Conservation (phyloP, 2,888 invertebrate species). For the Flexamia atlantica region DNA sequence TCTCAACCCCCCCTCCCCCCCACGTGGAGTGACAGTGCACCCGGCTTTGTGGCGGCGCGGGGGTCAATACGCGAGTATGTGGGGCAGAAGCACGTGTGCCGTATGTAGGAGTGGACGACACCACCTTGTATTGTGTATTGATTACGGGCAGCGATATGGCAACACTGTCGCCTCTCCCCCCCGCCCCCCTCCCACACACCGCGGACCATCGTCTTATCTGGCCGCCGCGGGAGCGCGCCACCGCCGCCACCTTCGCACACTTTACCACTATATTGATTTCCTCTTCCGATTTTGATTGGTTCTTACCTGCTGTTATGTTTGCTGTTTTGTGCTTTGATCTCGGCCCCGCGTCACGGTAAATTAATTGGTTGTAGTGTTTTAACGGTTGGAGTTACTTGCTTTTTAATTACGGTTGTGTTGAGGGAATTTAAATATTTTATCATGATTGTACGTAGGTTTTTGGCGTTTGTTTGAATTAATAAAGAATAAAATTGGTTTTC, state of each 20-base stretch:
- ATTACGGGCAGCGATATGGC: constrained; percentile 51
- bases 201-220: constrained; percentile 48
- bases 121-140: constrained; percentile 60
- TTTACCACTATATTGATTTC: constrained; percentile 37
- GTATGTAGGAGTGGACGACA: constrained; percentile 25
- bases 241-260: neutral
- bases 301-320: neutral
- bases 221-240: constrained; percentile 35
- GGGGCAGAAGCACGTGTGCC: neutral
- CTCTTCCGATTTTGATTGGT: constrained; percentile 35
- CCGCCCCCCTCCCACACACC: constrained; percentile 6
- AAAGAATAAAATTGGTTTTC: no score
- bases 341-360: no score
- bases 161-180: constrained; percentile 39
- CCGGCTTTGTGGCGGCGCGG: no score
- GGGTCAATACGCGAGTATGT: neutral
- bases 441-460: no score
- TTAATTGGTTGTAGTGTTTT: no score
- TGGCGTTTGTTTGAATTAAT: no score
- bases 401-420: no score
- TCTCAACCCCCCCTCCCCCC: no score
- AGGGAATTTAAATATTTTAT: no score
- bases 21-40: neutral
- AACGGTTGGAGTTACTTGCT: no score
- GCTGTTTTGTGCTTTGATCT: no score